These are phyloP conservation scores for Lagopus leucura DNA, from an alignment of 2,113 vertebrate genomes.

Conservation along the genomic window DNA sequence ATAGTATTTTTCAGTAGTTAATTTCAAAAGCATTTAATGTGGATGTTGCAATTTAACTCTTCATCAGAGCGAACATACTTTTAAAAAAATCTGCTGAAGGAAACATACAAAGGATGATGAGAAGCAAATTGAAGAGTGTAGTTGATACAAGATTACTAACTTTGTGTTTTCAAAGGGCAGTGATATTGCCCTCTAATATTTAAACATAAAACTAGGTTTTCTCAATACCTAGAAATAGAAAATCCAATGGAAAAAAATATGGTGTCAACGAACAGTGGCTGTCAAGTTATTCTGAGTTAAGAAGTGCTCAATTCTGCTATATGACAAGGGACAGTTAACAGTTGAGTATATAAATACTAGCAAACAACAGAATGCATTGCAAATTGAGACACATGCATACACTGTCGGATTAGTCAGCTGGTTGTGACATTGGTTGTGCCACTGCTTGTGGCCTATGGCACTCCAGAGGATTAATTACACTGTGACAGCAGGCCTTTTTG, in stretches of 20 bases:
- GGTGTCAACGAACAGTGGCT: background rate
- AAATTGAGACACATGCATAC: fast-evolving
- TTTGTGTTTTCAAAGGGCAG: background rate
- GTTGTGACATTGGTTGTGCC: background rate
- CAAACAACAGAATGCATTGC: background rate
- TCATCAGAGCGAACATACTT: background rate
- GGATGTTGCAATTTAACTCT: background rate
- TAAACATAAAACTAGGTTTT: background rate
- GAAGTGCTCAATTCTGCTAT: background rate
- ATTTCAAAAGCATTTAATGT: background rate
- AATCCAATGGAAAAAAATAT: background rate
- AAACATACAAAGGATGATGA: background rate
- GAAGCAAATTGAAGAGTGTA: background rate
- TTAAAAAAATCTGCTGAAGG: background rate
- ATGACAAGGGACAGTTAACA: background rate
- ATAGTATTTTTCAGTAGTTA: background rate
- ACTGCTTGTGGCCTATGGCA: background rate
- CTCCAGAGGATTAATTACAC: constrained; percentile 49
- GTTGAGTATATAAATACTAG: background rate
- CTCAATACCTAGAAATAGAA: background rate
- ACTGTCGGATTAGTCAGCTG: background rate
- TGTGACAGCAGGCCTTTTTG: background rate
- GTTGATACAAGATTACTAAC: background rate
- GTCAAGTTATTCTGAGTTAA: background rate
- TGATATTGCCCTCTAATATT: background rate